Percentiles rank a stretch among this genome's conserved stretches.
These are phyloP conservation scores for Nanorana parkeri DNA, from an alignment of 2,113 vertebrate genomes.

Conservation along the genomic window DNA sequence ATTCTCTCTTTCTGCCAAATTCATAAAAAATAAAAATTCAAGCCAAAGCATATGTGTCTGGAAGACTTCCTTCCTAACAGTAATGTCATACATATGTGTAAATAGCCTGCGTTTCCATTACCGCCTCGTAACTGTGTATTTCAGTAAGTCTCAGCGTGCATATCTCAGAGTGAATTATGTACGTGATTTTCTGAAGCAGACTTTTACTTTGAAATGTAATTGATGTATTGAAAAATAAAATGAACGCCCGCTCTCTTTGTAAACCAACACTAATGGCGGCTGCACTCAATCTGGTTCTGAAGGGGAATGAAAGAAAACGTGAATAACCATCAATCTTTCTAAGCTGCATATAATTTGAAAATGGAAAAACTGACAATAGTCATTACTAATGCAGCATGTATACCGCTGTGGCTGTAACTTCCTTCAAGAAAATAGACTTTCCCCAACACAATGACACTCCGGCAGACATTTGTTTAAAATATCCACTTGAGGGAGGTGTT, in stretches of 20 bases:
- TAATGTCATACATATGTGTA: conserved; percentile 57
- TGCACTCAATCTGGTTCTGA: conserved; percentile 13
- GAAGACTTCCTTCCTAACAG: conserved; percentile 47
- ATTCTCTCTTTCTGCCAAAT: conserved; percentile 48
- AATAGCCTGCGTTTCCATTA: conserved; percentile 50
- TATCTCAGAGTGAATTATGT: conserved; percentile 46
- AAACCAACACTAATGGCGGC: conserved; percentile 27
- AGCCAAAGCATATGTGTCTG: conserved; percentile 56
- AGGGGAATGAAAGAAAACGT: neutral
- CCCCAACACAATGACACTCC: neutral
- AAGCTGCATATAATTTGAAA: conserved; percentile 40
- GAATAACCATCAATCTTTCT: conserved; percentile 39
- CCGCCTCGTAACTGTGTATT: neutral
- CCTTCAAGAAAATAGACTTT: neutral
- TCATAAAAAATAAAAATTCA: conserved; percentile 49
- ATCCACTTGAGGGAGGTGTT: conserved; percentile 14
- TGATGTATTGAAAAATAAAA: conserved; percentile 53
- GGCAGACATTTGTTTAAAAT: neutral
- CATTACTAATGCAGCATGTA: conserved; percentile 35
- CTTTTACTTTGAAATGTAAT: conserved; percentile 50
- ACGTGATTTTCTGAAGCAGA: conserved; percentile 40
- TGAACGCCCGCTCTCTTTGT: conserved; percentile 26
- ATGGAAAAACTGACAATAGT: conserved; percentile 31
- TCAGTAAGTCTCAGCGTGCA: conserved; percentile 33
- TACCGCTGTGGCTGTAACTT: neutral